phyloP scores from a whole-genome alignment of 2,888 invertebrate species.

The Corbicula japonica region DNA sequence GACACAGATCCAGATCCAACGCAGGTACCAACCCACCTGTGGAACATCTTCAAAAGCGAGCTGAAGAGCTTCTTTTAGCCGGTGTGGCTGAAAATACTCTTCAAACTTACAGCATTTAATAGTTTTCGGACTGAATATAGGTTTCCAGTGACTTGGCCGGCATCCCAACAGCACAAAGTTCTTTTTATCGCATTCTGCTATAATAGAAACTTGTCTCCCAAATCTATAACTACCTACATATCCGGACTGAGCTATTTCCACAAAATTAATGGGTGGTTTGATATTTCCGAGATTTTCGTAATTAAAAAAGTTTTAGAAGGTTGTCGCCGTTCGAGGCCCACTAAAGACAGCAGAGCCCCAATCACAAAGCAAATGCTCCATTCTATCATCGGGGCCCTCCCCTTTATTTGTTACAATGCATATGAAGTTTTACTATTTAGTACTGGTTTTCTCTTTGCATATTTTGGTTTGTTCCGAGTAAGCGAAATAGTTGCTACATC shows the following conservation, averaged over 20 bases:
- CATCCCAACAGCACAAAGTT: constrained; percentile 1
- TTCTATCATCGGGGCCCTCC: background rate
- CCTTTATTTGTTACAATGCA: background rate
- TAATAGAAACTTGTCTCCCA: constrained; percentile 16
- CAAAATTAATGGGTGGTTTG: constrained; percentile 24
- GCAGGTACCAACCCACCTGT: background rate
- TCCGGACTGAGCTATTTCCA: constrained; percentile 18
- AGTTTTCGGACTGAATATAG: background rate
- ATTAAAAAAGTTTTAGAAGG: constrained; percentile 33
- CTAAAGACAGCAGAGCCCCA: constrained; percentile 18
- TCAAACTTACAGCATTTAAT: background rate
- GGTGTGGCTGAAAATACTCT: background rate
- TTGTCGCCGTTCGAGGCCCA: constrained; percentile 5
- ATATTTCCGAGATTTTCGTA: constrained; percentile 9
- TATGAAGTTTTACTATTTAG: background rate
- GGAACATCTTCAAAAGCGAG: constrained; percentile 1
- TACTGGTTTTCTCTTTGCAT: background rate
- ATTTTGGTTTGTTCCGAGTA: background rate
- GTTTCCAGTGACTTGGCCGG: constrained; percentile 7
- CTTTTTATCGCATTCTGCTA: constrained; percentile 27
- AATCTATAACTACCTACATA: constrained; percentile 14
- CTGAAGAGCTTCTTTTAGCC: background rate
- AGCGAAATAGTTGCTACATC: background rate
- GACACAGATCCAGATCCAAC: constrained; percentile 18
- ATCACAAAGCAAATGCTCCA: constrained; percentile 13